phyloP scores from a whole-genome alignment of 2,888 invertebrate species.

The Mesorhabditis belari region DNA sequence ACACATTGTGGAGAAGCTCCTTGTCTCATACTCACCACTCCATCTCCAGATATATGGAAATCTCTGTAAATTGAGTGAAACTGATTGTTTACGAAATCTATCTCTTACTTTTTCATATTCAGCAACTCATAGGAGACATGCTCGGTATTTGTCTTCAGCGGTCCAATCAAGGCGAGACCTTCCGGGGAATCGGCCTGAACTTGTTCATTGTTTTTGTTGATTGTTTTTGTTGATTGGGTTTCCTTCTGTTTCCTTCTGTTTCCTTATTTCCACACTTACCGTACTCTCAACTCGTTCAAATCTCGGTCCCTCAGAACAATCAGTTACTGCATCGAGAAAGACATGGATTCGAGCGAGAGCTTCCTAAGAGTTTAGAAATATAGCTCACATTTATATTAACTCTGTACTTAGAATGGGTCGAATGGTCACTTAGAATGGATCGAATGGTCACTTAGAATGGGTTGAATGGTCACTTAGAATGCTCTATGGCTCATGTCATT shows the following conservation, averaged over 20 bases:
- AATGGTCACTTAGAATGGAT: too few species aligned
- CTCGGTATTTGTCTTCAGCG: conserved; percentile 3
- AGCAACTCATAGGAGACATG: conserved; percentile 17
- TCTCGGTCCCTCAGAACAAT: neutral
- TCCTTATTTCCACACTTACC: too few species aligned
- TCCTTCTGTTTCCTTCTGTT: too few species aligned
- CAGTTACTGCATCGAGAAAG: neutral
- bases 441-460: too few species aligned
- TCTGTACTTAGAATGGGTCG: too few species aligned
- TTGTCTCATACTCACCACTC: conserved; percentile 19
- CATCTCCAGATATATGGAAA: conserved; percentile 19
- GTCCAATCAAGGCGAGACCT: neutral
- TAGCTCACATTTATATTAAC: neutral
- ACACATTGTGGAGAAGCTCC: conserved; percentile 23
- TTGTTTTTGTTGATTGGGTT: too few species aligned
- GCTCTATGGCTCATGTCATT: conserved; percentile 5
- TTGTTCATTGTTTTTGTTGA: neutral
- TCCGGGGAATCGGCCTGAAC: neutral
- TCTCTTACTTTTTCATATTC: conserved; percentile 25
- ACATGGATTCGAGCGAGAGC: neutral
- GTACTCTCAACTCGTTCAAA: neutral
- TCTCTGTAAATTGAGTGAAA: conserved; percentile 13
- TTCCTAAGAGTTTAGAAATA: neutral
- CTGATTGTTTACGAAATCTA: neutral
- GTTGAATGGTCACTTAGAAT: too few species aligned